Evolutionary conservation across 64 coral and sea anemone species (phyloP), one percentile per base, ranked within the genome.

Genomic region (Exaiptasia diaphana): DNA sequence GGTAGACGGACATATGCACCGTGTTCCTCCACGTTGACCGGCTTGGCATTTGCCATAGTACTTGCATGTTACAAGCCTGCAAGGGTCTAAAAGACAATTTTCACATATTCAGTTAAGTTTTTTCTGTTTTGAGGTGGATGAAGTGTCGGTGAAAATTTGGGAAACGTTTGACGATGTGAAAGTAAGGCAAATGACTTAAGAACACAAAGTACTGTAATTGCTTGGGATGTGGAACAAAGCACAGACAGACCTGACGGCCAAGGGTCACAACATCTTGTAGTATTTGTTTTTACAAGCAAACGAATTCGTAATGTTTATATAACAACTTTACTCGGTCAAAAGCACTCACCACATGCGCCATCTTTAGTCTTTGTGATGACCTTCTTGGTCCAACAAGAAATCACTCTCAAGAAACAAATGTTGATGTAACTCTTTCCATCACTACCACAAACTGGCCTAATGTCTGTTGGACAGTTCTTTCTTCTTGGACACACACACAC

Each of bases 341-440:
- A n/a, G n/a, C 14, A 83, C 89, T 63, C 42, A 91, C 89, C 81
- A 79, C 89, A 91, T 27, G 76, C 4, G 13, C 80, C 89, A 23
- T 85, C 64, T 29, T 70, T 83, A 4, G 20, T 57, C 58, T 78
- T 75, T 3, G 14, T 40, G 12, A 73, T 79, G 8, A 61, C 13
- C 11, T 23, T 3, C 29, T 77, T 76, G n/a, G 24, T 60, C 17
- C 40, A 36, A 50, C 89, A 91, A n/a, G 89, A 58, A 1, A 78
- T 71, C 11, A 42, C 80, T 30, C 73, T 83, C 80, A 91, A 56
- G 22, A 91, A 58, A 70, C 89, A 91, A 18, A 85, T 81, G 42
- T 77, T 91, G 24, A 77, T 68, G 74, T 91, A 91, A 0, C 73
- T 91, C 59, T 32, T 54, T 1, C 81, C 89, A 70, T 91, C 89